Base-by-base conservation (phyloP, 2,888 invertebrate species). In the Cephus rjabovi region DNA sequence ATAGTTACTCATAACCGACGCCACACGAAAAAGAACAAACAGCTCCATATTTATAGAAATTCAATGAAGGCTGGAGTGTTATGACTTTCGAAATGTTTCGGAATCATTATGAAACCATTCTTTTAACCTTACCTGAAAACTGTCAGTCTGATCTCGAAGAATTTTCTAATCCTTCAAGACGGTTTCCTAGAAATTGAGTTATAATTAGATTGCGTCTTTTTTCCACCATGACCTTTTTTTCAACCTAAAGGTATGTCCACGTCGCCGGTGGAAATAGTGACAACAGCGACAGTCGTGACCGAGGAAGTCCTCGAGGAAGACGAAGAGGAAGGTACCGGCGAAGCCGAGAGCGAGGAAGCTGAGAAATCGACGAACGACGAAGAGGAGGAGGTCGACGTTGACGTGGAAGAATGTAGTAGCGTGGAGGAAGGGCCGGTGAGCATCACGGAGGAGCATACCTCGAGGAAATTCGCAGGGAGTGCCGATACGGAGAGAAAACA, bases 401-500 rank as follows among this genome's bases (percentile, higher is more conserved):
- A 94, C 88, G 94, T 94, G 23, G 94, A 94, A 86, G 93, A 94
- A 89, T 94, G 93, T 86, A 93, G 93, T 83, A 94, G 94, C 87
- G 90, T 93, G 73, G 94, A 94, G 86, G 90, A 92, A 74, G 92
- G 92, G 0, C 89, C 92, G 9, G 81, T 89, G 30, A 84, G 86
- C 73, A 80, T 85, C 56, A 83, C 83, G 77, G 89, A 89, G 82
- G 89, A 87, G 76, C 79, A 79, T 74, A 79, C 79, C 34, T 78
- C 79, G 30, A 83, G 86, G 37, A 89, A 88, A 77, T 83, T 81
- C 79, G 82, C 83, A 79, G 35, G 74, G 81, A 34, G 83, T 81
- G 73, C 79, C 76, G 79, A 81, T 75, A 76, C 82, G 79, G 86
- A 89, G 37, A 88, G 87, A 87, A 91, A 86, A 85, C 89, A 88